These are phyloP conservation scores for Hypothenemus hampei DNA, from an alignment of 1,140 invertebrate genomes.

Conservation along the genomic window DNA sequence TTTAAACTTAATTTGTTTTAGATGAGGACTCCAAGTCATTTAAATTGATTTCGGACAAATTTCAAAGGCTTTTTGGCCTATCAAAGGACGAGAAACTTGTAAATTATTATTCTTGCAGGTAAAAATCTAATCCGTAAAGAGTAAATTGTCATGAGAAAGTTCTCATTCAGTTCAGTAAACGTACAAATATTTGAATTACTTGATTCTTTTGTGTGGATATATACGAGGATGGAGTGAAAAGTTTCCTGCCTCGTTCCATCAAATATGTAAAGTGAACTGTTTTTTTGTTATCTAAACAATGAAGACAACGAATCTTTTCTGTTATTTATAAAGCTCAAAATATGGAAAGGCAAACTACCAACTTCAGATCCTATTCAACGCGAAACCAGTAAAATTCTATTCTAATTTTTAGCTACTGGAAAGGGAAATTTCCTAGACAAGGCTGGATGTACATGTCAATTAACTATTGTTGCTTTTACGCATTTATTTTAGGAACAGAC, in stretches of 20 bases:
- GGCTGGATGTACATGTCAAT: slow-evolving; percentile 96
- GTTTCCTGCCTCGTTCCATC: too few species aligned
- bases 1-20: slow-evolving; percentile 45
- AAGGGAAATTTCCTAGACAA: slow-evolving; percentile 84
- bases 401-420: slow-evolving; percentile 89
- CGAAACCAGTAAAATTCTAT: too few species aligned
- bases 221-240: too few species aligned
- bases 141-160: too few species aligned
- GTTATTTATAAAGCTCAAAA: too few species aligned
- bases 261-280: too few species aligned
- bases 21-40: slow-evolving; percentile 79
- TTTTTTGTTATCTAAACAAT: too few species aligned
- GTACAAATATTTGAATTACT: slow-evolving; percentile 27
- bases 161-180: too few species aligned
- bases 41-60: slow-evolving; percentile 78
- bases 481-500: slow-evolving; percentile 87
- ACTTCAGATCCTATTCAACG: too few species aligned
- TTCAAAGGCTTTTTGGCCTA: slow-evolving; percentile 84
- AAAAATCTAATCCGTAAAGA: too few species aligned
- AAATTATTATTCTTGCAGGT: slow-evolving; percentile 93
- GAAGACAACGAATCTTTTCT: too few species aligned
- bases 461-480: slow-evolving; percentile 94
- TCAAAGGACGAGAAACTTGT: slow-evolving; percentile 92
- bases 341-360: too few species aligned
- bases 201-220: background rate